A percentile compares a stretch with the other conserved stretches of the same genome.
These are phyloP conservation scores for Conistra vaccinii DNA, from an alignment of 2,888 invertebrate genomes.

Conservation along the genomic window DNA sequence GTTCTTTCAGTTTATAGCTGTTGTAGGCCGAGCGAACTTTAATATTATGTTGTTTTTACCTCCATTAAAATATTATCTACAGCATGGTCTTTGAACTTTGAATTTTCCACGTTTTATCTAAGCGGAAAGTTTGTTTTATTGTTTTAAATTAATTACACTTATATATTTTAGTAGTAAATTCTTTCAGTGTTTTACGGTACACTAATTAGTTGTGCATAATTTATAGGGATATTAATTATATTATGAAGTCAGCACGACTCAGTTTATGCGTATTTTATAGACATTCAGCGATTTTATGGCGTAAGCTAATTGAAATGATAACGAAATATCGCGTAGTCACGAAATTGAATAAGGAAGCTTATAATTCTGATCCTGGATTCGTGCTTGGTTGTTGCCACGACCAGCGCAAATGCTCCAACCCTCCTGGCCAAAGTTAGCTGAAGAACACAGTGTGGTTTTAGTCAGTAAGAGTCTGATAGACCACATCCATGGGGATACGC, in stretches of 20 bases:
- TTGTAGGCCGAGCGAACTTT: slow-evolving; percentile 30
- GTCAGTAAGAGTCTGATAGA: no score
- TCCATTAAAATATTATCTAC: slow-evolving; percentile 33
- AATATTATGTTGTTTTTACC: slow-evolving; percentile 24
- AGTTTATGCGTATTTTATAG: slow-evolving; percentile 56
- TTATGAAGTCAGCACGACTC: slow-evolving; percentile 2
- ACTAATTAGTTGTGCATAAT: slow-evolving; percentile 46
- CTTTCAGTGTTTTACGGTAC: slow-evolving; percentile 27
- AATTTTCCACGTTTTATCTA: not conserved
- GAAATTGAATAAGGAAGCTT: not conserved
- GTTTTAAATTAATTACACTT: slow-evolving; percentile 19
- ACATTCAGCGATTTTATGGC: slow-evolving; percentile 37
- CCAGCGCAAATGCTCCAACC: not conserved
- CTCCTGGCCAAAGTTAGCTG: not conserved
- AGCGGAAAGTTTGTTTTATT: slow-evolving; percentile 9
- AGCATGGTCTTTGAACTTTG: slow-evolving; percentile 38
- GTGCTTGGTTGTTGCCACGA: not conserved
- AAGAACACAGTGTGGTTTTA: not conserved
- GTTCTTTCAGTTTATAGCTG: slow-evolving; percentile 39
- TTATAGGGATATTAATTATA: slow-evolving; percentile 39
- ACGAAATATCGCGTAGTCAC: not conserved
- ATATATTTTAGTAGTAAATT: slow-evolving; percentile 31
- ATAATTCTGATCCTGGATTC: no score
- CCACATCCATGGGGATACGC: no score
- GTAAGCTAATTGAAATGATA: not conserved